Conservation (phyloP, 2,797 vertebrate species). For the Knipowitschia caucasica region DNA sequence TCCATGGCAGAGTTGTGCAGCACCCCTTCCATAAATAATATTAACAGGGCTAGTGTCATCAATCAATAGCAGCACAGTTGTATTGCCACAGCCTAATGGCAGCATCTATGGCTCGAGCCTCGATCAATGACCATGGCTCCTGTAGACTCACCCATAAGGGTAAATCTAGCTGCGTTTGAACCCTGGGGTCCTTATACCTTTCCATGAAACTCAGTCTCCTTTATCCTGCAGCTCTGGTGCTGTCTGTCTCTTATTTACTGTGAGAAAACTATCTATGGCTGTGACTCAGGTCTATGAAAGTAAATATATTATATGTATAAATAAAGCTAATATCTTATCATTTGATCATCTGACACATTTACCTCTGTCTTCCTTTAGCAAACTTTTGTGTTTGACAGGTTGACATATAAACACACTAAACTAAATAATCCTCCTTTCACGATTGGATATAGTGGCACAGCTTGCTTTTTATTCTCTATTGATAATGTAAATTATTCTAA, state of each 20-base stretch:
- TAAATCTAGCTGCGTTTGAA: constrained; percentile 68
- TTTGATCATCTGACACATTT: not conserved
- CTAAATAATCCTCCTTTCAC: no score
- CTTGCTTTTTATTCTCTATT: not conserved
- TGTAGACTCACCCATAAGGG: constrained; percentile 59
- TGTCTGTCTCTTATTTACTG: constrained; percentile 29
- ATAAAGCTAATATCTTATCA: not conserved
- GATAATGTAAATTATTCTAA: not conserved
- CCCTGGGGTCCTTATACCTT: constrained; percentile 63
- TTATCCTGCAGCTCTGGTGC: constrained; percentile 32
- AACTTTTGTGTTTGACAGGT: no score
- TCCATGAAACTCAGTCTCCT: constrained; percentile 41
- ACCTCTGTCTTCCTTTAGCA: no score
- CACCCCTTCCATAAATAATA: constrained; percentile 91
- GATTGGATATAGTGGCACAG: not conserved
- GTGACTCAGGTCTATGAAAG: constrained; percentile 20
- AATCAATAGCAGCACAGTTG: constrained; percentile 89
- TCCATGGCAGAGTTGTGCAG: constrained; percentile 77
- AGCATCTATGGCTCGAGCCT: constrained; percentile 71
- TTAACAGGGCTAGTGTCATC: constrained; percentile 85
- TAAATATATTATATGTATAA: not conserved
- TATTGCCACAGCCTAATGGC: constrained; percentile 83
- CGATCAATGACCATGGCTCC: constrained; percentile 86
- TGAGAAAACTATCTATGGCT: constrained; percentile 19
- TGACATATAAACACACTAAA: no score